Evolutionary conservation across 2,113 vertebrate genomes (phyloP), one percentile per base, ranked within the genome.

Genomic region (Syrrhaptes paradoxus): DNA sequence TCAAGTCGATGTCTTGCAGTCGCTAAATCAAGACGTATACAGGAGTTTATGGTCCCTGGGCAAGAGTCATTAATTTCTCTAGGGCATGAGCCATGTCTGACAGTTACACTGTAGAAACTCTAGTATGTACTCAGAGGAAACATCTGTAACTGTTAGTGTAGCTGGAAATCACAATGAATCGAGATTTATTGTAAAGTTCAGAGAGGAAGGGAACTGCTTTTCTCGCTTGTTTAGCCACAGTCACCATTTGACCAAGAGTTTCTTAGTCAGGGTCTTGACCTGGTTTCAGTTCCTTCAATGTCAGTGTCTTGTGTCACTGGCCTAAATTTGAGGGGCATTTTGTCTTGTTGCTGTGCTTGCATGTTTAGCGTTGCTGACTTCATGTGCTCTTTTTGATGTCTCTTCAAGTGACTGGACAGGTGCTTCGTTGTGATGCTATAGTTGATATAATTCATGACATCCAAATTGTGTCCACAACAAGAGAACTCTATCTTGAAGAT

Each of bases 401-500:
- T 83, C 28, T 74, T 83, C 19, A 77, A 99, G 99, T 98, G 71
- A 99, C 99, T 1, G 99, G 99, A 20, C 99, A 99, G 92, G 98
- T 99, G 12, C 97, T 99, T 74, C 99, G 99, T 45, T 99, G 99
- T 34, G 99, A 99, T 24, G 99, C 99, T 48, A 99, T 99, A 2
- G 98, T 99, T 3, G 99, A 99, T 93, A 95, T 99, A 61, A 99
- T 99, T 94, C 98, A 97, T 8, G 98, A 96, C 67, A 99, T 99
- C 85, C 99, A 99, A 91, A 98, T 99, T 1, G 98, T 99, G 62
- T 99, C 99, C 38, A 99, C 99, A 21, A 99, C 99, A 19, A 98
- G 99, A 17, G 99, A 99, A 87, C 98, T 99, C 5, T 99, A 99
- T 87, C 98, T 99, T 15, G 99, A 99, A 94, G 99, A 99, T 94